These are phyloP conservation scores for Embidobia sp. DNA, from an alignment of 2,888 invertebrate genomes.

Conservation along the genomic window DNA sequence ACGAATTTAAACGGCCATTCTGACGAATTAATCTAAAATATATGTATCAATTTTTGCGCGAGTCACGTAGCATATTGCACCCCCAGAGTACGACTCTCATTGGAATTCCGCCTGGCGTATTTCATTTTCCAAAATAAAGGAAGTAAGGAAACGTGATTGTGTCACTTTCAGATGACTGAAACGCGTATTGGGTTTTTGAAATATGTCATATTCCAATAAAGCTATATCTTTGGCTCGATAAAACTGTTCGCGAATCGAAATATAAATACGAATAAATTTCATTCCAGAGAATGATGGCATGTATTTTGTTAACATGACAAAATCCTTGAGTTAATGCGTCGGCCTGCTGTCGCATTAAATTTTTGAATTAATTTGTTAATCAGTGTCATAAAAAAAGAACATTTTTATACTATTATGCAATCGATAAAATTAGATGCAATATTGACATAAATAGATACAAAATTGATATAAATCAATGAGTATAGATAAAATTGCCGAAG, in stretches of 20 bases:
- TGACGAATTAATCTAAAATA: neutral
- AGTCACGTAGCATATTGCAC: conserved; percentile 31
- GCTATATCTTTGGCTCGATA: conserved; percentile 18
- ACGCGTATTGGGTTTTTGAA: conserved; percentile 33
- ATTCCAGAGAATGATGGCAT: too few relatives aligned
- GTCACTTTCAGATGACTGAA: conserved; percentile 46
- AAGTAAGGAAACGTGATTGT: conserved; percentile 43
- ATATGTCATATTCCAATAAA: conserved; percentile 25
- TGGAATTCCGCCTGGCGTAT: conserved; percentile 13
- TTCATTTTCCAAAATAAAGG: conserved; percentile 39
- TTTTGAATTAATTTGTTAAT: too few relatives aligned
- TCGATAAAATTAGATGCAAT: too few relatives aligned
- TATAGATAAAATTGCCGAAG: too few relatives aligned
- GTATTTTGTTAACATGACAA: conserved; percentile 1
- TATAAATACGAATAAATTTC: conserved; percentile 11
- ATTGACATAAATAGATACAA: too few relatives aligned
- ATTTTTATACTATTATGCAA: too few relatives aligned
- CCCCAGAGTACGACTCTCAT: neutral
- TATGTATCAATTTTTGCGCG: neutral
- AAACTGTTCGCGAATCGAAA: conserved; percentile 1
- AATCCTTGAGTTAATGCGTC: neutral
- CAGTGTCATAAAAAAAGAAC: too few relatives aligned
- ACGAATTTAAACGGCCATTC: too few relatives aligned
- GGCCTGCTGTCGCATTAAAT: neutral
- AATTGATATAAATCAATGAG: too few relatives aligned